Evolutionary conservation across 2,797 vertebrate species (phyloP).

Genomic region (Alosa sapidissima): DNA sequence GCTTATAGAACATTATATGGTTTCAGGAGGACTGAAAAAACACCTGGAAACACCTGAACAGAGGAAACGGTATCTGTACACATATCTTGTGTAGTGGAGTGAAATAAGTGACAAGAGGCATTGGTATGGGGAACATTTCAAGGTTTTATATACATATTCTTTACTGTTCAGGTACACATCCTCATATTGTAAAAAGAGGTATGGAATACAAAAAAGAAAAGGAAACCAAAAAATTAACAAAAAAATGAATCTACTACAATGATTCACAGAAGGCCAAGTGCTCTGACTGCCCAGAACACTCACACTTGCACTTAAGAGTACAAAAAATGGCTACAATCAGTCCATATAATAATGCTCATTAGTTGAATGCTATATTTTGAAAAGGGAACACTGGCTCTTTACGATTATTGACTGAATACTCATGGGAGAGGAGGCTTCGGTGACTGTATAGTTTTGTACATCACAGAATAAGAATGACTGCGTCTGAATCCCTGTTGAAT

Average conservation of each 20-base stretch:
- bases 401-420: slow-evolving; percentile 5
- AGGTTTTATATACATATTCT: slow-evolving; percentile 43
- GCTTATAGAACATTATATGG: background rate
- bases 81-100: background rate
- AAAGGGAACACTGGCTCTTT: slow-evolving; percentile 17
- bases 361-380: slow-evolving; percentile 23
- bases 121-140: slow-evolving; percentile 36
- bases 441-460: slow-evolving; percentile 10
- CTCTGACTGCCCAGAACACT: background rate
- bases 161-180: slow-evolving; percentile 40
- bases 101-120: slow-evolving; percentile 8
- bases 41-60: background rate
- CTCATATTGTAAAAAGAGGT: slow-evolving; percentile 41
- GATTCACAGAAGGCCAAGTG: slow-evolving; percentile 25
- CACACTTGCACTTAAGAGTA: slow-evolving; percentile 19
- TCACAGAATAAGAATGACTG: slow-evolving; percentile 11
- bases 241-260: slow-evolving; percentile 18
- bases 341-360: slow-evolving; percentile 25
- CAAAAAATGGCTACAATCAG: slow-evolving; percentile 26
- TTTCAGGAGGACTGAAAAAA: no score
- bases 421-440: background rate
- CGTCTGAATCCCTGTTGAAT: slow-evolving; percentile 7
- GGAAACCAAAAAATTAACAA: slow-evolving; percentile 22
- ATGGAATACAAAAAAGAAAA: slow-evolving; percentile 29
- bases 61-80: background rate